Percentiles rank a stretch among this genome's conserved stretches.
These are phyloP conservation scores for Ormyrus pomaceus DNA, from an alignment of 2,888 invertebrate species.

Conservation along the genomic window DNA sequence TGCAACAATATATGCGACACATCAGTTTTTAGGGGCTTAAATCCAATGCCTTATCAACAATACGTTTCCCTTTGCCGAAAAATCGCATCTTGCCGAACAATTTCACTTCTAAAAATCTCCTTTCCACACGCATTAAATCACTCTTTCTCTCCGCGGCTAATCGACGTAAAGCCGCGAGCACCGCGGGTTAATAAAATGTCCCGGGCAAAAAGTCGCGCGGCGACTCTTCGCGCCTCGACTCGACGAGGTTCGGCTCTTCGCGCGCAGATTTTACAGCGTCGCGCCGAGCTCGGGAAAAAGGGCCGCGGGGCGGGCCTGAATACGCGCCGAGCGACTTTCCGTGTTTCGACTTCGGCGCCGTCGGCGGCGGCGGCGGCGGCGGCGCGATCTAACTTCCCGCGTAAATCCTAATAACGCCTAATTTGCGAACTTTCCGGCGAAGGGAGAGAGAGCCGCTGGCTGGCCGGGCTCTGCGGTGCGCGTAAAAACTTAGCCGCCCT, in stretches of 20 bases:
- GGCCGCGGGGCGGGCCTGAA: not conserved
- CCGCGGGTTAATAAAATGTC: slow-evolving; percentile 8
- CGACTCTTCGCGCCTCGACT: not conserved
- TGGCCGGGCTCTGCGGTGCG: slow-evolving; percentile 58
- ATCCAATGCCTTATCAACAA: no score
- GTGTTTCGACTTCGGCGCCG: no score
- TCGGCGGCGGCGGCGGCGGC: slow-evolving; percentile 29
- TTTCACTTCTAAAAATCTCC: no score
- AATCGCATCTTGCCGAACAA: no score
- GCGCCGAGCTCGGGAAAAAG: no score
- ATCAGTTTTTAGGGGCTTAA: no score
- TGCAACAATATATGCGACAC: no score
- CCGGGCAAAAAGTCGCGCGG: not conserved
- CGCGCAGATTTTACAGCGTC: slow-evolving; percentile 57
- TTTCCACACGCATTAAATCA: no score
- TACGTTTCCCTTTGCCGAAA: no score
- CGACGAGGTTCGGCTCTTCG: slow-evolving; percentile 57
- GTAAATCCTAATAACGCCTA: slow-evolving; percentile 69
- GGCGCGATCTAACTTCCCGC: slow-evolving; percentile 64
- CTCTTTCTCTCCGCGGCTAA: no score
- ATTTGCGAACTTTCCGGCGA: slow-evolving; percentile 52
- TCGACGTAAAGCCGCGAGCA: not conserved
- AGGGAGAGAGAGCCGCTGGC: not conserved
- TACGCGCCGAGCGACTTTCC: no score
- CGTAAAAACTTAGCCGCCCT: slow-evolving; percentile 31